Evolutionary conservation across 2,113 vertebrate species (phyloP).

Genomic region (Microcebus griseorufus): DNA sequence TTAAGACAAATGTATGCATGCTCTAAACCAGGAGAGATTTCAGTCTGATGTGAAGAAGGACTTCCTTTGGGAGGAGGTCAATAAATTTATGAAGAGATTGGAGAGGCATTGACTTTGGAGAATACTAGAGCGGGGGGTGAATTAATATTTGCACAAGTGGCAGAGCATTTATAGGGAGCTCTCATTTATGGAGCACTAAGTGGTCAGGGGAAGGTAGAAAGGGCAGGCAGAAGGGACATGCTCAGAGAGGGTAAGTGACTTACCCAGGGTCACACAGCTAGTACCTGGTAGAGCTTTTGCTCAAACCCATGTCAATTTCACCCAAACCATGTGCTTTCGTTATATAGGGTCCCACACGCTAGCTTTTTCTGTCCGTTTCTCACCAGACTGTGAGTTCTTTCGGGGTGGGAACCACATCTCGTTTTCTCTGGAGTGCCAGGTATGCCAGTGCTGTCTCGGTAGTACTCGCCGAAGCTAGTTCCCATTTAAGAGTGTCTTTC

Average conservation of each 20-base stretch:
- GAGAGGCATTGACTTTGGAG: neutral
- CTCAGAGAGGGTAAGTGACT: constrained; percentile 11
- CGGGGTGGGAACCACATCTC: neutral
- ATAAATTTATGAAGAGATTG: rapidly evolving
- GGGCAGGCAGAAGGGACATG: neutral
- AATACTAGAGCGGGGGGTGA: too few relatives aligned
- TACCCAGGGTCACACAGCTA: neutral
- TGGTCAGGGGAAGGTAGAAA: neutral
- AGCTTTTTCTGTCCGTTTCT: neutral
- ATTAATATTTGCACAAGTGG: neutral
- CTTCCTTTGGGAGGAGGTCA: neutral
- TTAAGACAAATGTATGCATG: neutral
- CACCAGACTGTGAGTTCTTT: neutral
- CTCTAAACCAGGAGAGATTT: neutral
- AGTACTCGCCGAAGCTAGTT: neutral
- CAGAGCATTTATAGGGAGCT: neutral
- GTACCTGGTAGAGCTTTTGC: too few relatives aligned
- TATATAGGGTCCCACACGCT: rapidly evolving
- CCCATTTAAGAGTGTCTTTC: neutral
- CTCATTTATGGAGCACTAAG: neutral
- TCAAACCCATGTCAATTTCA: neutral
- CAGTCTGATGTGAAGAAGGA: neutral
- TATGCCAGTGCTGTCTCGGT: rapidly evolving
- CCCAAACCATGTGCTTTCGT: neutral
- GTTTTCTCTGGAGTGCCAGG: neutral